Evolutionary conservation across 1,140 invertebrate genomes (phyloP), one percentile per base, ranked within the genome.

Genomic region (Zaprionus taronus): DNA sequence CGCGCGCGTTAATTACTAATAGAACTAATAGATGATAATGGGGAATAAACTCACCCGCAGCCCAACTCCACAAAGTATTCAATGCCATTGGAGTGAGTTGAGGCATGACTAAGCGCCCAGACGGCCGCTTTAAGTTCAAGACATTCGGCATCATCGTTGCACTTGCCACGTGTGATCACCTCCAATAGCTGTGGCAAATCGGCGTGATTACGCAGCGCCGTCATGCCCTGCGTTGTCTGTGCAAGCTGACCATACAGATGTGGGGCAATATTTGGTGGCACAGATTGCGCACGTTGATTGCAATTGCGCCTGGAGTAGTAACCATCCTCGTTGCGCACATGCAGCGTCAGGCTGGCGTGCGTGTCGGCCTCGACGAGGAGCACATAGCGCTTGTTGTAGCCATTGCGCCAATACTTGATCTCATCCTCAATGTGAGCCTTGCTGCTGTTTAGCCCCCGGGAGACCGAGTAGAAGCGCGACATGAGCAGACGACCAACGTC

Each of bases 181-280:
- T 94, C 93, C 9, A 94, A 66, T 24, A 94, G 83, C 36, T 84
- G 85, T 0, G 91, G 72, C 26, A 95, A 80, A 72, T 94, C 92
- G 0, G 93, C 93, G 72, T 94, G 90, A 47, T 93, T 93, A 4
- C 95, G 84, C 1, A 98, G 84, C 2, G 96, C 91, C 20, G 96
- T 94, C 77, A 96, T 93, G 1, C 98, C 97, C 26, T 95, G 94
- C 26, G 95, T 93, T 81, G 97, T 97, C 82, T 97, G 96, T 0
- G 95, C 96, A 31, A 99, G 94, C 89, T 98, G 97, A 0, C 97
- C 97, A 93, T 99, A 97, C 11, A 99, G 93, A 94, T 99, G 98
- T 1, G 96, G 96, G 3, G 97, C 96, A 14, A 98, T 93, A 89
- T 94, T 93, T 4, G 93, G 93, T 4, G 77, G 93, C 14, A 87